Conservation (phyloP, 2,888 invertebrate species). For the Anorthoa munda region DNA sequence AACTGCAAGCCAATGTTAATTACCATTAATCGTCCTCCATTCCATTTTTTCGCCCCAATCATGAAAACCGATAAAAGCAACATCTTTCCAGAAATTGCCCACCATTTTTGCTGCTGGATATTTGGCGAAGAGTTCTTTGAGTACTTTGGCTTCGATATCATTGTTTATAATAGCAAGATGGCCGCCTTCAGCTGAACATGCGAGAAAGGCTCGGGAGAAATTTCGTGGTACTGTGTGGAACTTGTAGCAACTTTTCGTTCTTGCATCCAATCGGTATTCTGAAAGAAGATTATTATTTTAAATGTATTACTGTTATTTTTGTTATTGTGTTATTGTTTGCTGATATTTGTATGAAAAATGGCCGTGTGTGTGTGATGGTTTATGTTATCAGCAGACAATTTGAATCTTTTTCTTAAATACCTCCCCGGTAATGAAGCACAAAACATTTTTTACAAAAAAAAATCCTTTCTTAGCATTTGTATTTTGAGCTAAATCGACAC, state of each 20-base stretch:
- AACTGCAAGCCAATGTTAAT: not conserved
- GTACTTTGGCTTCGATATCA: conserved; percentile 66
- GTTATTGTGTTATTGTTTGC: no score
- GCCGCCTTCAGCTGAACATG: conserved; percentile 78
- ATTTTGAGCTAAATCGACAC: no score
- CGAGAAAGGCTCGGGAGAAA: conserved; percentile 74
- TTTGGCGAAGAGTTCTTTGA: conserved; percentile 68
- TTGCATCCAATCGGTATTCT: conserved; percentile 72
- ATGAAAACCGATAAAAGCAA: conserved; percentile 70
- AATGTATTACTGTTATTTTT: no score
- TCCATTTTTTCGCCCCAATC: conserved; percentile 71
- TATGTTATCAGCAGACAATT: no score
- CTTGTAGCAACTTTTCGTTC: conserved; percentile 79
- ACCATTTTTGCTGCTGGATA: conserved; percentile 60
- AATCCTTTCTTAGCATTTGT: no score
- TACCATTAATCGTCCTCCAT: conserved; percentile 75
- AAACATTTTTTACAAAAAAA: no score
- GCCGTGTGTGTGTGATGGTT: no score
- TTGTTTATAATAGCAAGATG: conserved; percentile 77
- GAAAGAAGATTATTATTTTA: conserved; percentile 20
- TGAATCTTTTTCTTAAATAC: no score
- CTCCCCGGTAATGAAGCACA: no score
- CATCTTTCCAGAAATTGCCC: conserved; percentile 63
- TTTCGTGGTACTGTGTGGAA: conserved; percentile 73
- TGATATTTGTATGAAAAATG: no score